These are phyloP conservation scores for Fregata magnificens DNA, from an alignment of 2,113 vertebrate genomes.

Conservation along the genomic window DNA sequence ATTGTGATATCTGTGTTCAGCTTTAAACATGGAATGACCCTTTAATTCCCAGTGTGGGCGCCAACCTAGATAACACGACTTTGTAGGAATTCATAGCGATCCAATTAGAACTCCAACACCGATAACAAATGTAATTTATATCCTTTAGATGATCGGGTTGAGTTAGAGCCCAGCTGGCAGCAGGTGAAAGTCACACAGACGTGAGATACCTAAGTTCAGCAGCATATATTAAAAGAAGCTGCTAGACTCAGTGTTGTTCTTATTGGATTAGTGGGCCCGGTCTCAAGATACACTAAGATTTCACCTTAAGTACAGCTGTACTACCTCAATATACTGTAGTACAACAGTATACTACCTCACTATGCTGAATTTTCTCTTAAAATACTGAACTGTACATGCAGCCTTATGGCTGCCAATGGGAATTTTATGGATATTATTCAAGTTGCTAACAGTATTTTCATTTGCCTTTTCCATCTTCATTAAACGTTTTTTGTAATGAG, in stretches of 20 bases:
- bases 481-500: background rate
- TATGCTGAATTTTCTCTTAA: background rate
- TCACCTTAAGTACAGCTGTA: background rate
- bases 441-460: background rate
- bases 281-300: background rate
- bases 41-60: background rate
- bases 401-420: background rate
- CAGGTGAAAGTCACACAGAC: background rate
- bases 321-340: background rate
- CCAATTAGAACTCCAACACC: background rate
- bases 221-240: background rate
- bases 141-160: background rate
- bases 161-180: background rate
- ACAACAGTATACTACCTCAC: background rate
- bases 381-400: background rate
- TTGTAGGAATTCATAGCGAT: background rate
- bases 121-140: background rate
- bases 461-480: background rate
- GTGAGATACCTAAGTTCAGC: background rate
- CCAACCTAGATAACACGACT: background rate
- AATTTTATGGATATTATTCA: background rate
- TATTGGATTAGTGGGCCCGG: background rate
- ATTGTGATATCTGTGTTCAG: fast-evolving
- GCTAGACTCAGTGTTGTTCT: background rate
- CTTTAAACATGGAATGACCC: background rate